These are phyloP conservation scores for Hyppa rectilinea DNA, from an alignment of 2,888 invertebrate species.

Conservation along the genomic window DNA sequence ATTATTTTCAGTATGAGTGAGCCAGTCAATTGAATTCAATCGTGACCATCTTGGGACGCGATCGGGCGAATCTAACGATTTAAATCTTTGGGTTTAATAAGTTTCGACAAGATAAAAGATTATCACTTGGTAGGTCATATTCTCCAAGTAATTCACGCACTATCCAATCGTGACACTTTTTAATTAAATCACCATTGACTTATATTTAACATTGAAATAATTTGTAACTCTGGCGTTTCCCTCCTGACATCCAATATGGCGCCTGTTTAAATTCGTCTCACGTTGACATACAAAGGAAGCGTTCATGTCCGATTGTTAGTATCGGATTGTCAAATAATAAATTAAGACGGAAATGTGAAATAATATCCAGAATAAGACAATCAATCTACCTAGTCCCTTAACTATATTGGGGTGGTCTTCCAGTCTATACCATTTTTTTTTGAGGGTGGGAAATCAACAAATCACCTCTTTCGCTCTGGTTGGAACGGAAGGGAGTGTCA, in stretches of 20 bases:
- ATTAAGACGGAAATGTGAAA: neutral
- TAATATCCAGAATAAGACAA: neutral
- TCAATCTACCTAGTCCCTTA: too few species aligned
- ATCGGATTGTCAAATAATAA: neutral
- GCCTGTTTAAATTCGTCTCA: slow-evolving; percentile 21
- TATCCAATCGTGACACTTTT: slow-evolving; percentile 22
- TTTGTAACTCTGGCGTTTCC: slow-evolving; percentile 27
- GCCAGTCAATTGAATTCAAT: too few species aligned
- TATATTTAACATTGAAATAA: slow-evolving; percentile 43
- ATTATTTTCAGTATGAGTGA: too few species aligned
- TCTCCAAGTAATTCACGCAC: slow-evolving; percentile 3
- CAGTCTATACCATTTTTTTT: too few species aligned
- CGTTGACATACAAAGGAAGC: slow-evolving; percentile 15
- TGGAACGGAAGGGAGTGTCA: too few species aligned
- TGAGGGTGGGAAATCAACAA: too few species aligned
- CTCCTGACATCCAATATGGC: slow-evolving; percentile 35
- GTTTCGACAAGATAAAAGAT: neutral
- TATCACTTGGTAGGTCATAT: slow-evolving; percentile 1
- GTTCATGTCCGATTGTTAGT: neutral
- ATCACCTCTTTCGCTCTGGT: too few species aligned
- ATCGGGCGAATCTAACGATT: too few species aligned
- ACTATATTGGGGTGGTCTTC: too few species aligned
- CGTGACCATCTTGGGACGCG: too few species aligned
- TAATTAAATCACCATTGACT: slow-evolving; percentile 31
- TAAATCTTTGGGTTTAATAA: too few species aligned